Percentiles rank a stretch among this genome's conserved stretches.
Conservation (phyloP, 2,113 vertebrate genomes). For the Sinocyclocheilus anophthalmus region DNA sequence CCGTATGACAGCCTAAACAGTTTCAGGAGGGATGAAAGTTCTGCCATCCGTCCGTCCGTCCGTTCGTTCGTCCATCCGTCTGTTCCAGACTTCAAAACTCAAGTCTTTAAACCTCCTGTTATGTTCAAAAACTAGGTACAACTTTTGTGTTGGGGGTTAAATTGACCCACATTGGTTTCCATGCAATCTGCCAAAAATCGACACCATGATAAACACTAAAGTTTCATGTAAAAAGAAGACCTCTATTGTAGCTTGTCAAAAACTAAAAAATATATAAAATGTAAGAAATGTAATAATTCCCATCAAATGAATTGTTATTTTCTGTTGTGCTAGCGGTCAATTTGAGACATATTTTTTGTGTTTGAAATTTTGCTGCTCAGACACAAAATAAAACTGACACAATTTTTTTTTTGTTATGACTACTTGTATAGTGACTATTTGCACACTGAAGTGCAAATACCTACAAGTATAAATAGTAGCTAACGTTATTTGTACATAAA, state of each 20-base stretch:
- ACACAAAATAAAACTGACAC: no score
- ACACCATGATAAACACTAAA: no score
- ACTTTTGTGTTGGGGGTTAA: background rate
- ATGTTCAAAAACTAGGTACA: background rate
- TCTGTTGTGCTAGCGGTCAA: background rate
- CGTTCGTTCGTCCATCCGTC: background rate
- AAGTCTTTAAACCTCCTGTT: background rate
- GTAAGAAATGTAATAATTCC: no score
- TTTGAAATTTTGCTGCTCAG: background rate
- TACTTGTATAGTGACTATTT: no score
- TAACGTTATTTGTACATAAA: background rate
- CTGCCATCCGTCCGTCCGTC: background rate
- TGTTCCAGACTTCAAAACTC: background rate
- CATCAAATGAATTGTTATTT: background rate
- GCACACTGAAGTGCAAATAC: background rate
- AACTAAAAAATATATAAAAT: no score
- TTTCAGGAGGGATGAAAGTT: constrained; percentile 34
- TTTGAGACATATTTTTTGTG: no score
- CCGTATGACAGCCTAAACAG: constrained; percentile 56
- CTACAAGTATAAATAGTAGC: background rate
- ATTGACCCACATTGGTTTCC: background rate
- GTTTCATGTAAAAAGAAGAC: background rate
- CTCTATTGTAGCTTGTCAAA: background rate
- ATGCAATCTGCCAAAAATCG: background rate
- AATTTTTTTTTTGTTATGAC: background rate